Percentiles rank a stretch among this genome's conserved stretches.
These are phyloP conservation scores for Gopherus evgoodei DNA, from an alignment of 2,113 vertebrate species.

Conservation along the genomic window DNA sequence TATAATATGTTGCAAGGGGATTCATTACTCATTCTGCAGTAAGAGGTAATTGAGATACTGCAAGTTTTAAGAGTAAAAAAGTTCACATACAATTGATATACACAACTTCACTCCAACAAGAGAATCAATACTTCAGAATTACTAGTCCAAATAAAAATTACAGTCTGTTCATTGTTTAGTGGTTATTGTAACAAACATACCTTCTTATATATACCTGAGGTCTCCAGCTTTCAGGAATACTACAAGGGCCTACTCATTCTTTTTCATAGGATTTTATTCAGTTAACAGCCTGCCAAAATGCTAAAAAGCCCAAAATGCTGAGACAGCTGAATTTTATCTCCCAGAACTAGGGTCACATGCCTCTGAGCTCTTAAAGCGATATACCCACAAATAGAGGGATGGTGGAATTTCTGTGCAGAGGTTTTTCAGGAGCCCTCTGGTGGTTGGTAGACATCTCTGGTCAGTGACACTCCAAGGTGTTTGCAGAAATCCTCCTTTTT, in stretches of 20 bases:
- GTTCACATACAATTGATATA: background rate
- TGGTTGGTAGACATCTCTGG: background rate
- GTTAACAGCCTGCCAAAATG: background rate
- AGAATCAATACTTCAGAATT: background rate
- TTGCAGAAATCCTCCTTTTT: background rate
- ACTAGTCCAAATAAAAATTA: background rate
- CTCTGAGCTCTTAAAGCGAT: background rate
- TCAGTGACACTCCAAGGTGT: background rate
- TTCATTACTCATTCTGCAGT: background rate
- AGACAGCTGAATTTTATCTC: background rate
- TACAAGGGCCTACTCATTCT: background rate
- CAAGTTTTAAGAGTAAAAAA: background rate
- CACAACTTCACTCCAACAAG: background rate
- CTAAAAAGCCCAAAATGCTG: background rate
- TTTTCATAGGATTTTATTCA: background rate
- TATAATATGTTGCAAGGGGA: background rate
- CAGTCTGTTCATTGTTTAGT: background rate
- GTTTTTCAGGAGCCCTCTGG: background rate
- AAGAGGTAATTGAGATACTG: background rate
- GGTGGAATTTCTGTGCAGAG: background rate
- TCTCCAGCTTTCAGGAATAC: background rate
- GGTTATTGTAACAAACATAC: background rate
- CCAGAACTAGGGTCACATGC: background rate
- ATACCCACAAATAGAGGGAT: background rate
- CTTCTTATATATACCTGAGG: background rate